Base-by-base conservation (phyloP, 2,797 vertebrate genomes). In the Siniperca scherzeri region DNA sequence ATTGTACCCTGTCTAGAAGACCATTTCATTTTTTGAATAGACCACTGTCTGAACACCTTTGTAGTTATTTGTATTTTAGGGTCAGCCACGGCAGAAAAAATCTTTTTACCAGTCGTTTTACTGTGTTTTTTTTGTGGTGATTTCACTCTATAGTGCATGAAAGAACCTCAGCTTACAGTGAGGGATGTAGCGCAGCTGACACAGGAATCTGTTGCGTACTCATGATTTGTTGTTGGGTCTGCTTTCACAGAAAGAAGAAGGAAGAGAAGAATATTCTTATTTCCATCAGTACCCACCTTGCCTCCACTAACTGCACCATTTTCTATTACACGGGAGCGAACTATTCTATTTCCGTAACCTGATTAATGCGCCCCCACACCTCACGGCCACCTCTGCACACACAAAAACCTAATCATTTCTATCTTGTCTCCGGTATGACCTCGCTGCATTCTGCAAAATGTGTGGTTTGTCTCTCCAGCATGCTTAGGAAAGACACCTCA, bases 351-450 rank as follows among this genome's bases (percentile, higher is more conserved):
- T 83, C 70, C 19, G 27, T 69, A 56, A 73, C 67, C 61, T 78
- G 76, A 87, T 85, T 85, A 85, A 87, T 87, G 78, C 59, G 5
- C 33, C n/a, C 33, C 27, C 33, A 44, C 53, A 40, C 38, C 57
- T 57, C 17, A 10, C 36, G 36, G 5, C 30, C 59, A 71, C 33
- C 33, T 61, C 8, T 36, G 69, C 48, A 25, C 57, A 30, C 44
- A 72, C 57, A 56, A 4, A 68, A 65, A 55, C 5, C 2, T 36
- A 70, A 61, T 72, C 16, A 60, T 71, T 68, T 44, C 55, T 64
- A n/a, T 77, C 59, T 75, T 61, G 61, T 69, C 50, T 82, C 53
- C 53, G 56, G 14, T 25, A 13, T 79, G 67, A 76, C 68, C 68
- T 81, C 22, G 2, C 21, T 70, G n/a, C 60, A 38, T 81, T 81